These are phyloP conservation scores for Halcyon senegalensis DNA, from an alignment of 2,113 vertebrate species.

Conservation along the genomic window DNA sequence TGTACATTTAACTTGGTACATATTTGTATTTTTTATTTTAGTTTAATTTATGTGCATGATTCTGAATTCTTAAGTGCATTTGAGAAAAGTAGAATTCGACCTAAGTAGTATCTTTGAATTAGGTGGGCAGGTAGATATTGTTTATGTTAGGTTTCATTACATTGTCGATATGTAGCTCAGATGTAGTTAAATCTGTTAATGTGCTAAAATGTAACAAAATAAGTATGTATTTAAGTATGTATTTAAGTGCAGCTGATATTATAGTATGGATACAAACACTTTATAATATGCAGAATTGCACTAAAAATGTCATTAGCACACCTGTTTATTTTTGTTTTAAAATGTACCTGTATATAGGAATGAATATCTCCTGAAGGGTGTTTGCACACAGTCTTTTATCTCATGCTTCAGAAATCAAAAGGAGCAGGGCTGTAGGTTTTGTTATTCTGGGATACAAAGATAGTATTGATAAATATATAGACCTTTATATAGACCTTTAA, in stretches of 20 bases:
- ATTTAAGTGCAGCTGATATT: neutral
- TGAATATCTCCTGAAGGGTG: neutral
- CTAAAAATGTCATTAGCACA: neutral
- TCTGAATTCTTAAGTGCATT: neutral
- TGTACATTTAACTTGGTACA: neutral
- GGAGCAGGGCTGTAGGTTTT: neutral
- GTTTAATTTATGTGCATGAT: neutral
- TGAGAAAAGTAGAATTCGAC: neutral
- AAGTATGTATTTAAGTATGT: neutral
- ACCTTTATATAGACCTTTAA: neutral
- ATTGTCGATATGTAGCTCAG: neutral
- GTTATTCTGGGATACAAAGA: neutral
- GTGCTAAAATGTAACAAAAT: neutral
- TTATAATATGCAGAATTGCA: neutral
- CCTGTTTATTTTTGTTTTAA: neutral
- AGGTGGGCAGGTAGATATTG: neutral
- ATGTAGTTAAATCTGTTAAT: neutral
- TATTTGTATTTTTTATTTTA: neutral
- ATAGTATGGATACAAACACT: neutral
- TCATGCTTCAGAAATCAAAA: neutral
- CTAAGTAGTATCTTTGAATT: neutral
- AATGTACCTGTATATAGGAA: neutral
- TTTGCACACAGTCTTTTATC: neutral
- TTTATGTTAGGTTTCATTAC: neutral
- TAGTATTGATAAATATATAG: neutral